Percentiles rank a stretch among this genome's conserved stretches.
phyloP scores from a whole-genome alignment of 2,888 invertebrate genomes.

The Spodoptera picta region DNA sequence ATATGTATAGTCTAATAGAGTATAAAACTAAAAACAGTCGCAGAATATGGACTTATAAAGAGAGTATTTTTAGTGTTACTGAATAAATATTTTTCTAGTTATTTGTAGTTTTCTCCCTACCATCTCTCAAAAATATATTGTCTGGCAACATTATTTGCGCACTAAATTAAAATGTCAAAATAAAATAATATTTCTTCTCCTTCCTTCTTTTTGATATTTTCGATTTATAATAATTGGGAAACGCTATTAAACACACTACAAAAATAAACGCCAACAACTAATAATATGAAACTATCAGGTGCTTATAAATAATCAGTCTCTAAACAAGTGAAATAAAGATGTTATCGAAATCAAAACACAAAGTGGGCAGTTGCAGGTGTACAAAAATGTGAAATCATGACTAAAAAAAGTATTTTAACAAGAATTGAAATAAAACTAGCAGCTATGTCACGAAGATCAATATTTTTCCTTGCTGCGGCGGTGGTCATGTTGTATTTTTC shows the following conservation, averaged over 20 bases:
- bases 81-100: too few species aligned
- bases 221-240: too few species aligned
- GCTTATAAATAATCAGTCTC: not conserved
- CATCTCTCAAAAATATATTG: too few species aligned
- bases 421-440: constrained; percentile 19
- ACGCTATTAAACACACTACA: too few species aligned
- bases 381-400: constrained; percentile 40
- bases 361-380: constrained; percentile 22
- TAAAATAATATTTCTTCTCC: not conserved
- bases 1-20: too few species aligned
- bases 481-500: constrained; percentile 81
- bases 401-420: constrained; percentile 44
- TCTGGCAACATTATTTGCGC: constrained; percentile 20
- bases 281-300: constrained; percentile 4
- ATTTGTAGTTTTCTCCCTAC: too few species aligned
- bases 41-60: too few species aligned
- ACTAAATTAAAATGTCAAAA: constrained; percentile 25
- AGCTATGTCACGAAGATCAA: constrained; percentile 77
- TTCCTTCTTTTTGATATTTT: too few species aligned
- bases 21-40: too few species aligned
- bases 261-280: not conserved
- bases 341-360: constrained; percentile 44
- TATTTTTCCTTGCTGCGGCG: constrained; percentile 74
- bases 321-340: constrained; percentile 20
- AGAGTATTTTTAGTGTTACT: too few species aligned